Evolutionary conservation across 2,113 vertebrate species (phyloP), one percentile per base, ranked within the genome.

Genomic region (Rhodinocichla rosea): DNA sequence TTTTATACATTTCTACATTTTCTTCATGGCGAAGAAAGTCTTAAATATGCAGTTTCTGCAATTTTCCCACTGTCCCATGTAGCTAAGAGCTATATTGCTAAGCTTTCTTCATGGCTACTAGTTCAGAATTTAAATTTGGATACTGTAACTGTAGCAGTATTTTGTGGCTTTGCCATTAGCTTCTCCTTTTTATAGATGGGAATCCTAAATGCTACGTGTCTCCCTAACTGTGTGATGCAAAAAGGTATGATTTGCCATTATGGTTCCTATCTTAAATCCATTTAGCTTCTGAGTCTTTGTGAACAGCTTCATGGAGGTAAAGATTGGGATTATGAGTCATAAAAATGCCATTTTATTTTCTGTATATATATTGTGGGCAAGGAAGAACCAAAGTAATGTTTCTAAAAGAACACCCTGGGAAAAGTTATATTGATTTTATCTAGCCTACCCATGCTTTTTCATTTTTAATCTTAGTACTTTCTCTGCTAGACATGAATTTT

Each of bases 381-480:
- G 90, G 79, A 96, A 92, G 94, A 88, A 73, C 42, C 63, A 87
- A 91, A 95, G 78, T 92, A 91, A 95, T 94, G 89, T 94, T 95
- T 91, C 85, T 90, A 92, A 95, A 96, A 96, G 71, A 92, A 95
- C 83, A 95, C 85, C 83, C 30, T 88, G 90, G 95, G 95, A 96
- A 97, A 97, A 93, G 50, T 60, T 47, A 40, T 79, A 96, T 83
- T 90, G 89, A 95, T 96, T 95, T 96, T 96, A 96, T 95, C 78
- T 89, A 77, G 78, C 70, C 67, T 94, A 24, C 17, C 44, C 21
- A 40, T 83, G 80, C 60, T 95, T 95, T 95, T 95, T 96, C 69
- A 64, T 92, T 87, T 97, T 95, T 94, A 96, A 85, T 95, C 82
- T 85, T 73, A 53, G 42, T 92, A 69, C 50, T 91, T 95, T 82